Evolutionary conservation across 2,888 invertebrate species (phyloP), one percentile per base, ranked within the genome.

Genomic region (Drosophila differens): DNA sequence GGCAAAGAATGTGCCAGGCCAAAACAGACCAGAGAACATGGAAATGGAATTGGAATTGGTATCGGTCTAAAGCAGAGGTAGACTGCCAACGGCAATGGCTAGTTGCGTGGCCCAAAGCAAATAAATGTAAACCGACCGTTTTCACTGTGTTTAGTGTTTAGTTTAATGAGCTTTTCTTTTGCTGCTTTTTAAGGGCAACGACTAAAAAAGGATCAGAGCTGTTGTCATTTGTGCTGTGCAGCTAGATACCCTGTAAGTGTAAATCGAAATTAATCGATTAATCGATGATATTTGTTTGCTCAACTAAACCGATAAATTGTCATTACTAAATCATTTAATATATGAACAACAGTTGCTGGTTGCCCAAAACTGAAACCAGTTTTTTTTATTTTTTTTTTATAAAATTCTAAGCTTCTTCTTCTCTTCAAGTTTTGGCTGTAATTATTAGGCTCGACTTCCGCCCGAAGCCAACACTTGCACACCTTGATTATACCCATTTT

Each of bases 131-230:
- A 33, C 44, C 57, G 58, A 62, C 55, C 59, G 53, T 63, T 80
- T 71, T 60, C 67, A 66, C 61, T 66, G 67, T 74, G 70, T 76
- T 78, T 80, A 78, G 74, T 85, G 85, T 85, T 82, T 81, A 82
- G 79, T 85, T 82, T 79, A 85, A 85, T 88, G 88, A 88, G 85
- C 83, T 78, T 87, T 87, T 82, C 82, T 71, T 63, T 81, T 64
- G 74, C 74, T 49, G 65, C 65, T 71, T 67, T 83, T 65, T 54
- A 9, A 9, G 33, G 62, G 52, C 54, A 51, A 32, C 39, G 39
- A 47, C 47, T 12, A 33, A 9, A 25, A 16, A 41, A n/a, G 25
- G 32, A 41, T 25, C 25, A 16, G 14, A 4, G 5, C 35, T 4
- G 14, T 3, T 19, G 7, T 28, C 12, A 35, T 5, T 6, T 19